Percentiles rank a stretch among this genome's conserved stretches.
phyloP scores from a whole-genome alignment of 2,113 vertebrate species.

The Sminthopsis crassicaudata region DNA sequence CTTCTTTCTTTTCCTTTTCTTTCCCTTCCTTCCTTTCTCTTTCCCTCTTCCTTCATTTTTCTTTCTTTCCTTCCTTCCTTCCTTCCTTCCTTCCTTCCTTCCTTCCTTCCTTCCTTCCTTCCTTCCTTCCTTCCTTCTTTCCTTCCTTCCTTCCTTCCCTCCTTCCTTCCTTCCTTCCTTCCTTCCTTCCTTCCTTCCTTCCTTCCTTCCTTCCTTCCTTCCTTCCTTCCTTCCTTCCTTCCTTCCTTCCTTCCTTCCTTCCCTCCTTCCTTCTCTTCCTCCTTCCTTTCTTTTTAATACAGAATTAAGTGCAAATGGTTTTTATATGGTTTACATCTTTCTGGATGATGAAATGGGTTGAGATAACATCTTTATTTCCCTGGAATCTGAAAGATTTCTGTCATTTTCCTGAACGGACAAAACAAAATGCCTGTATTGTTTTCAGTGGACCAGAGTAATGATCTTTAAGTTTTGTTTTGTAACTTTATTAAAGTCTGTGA shows the following conservation, averaged over 20 bases:
- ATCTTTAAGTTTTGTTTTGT: constrained; percentile 30
- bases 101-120: no score
- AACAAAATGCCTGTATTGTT: constrained; percentile 24
- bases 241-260: no score
- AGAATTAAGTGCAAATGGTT: constrained; percentile 13
- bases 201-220: no score
- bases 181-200: background rate
- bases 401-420: constrained; percentile 15
- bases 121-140: no score
- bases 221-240: background rate
- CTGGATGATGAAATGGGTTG: constrained; percentile 28
- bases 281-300: background rate
- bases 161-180: no score
- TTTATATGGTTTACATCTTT: constrained; percentile 32
- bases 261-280: background rate
- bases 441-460: background rate
- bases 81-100: no score
- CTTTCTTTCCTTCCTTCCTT: no score
- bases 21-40: no score
- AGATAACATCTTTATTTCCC: constrained; percentile 16
- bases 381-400: background rate
- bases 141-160: no score
- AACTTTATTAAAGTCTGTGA: constrained; percentile 6
- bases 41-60: no score
- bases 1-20: background rate